Conservation (phyloP, 2,113 vertebrate genomes). For the Zosterops lateralis region DNA sequence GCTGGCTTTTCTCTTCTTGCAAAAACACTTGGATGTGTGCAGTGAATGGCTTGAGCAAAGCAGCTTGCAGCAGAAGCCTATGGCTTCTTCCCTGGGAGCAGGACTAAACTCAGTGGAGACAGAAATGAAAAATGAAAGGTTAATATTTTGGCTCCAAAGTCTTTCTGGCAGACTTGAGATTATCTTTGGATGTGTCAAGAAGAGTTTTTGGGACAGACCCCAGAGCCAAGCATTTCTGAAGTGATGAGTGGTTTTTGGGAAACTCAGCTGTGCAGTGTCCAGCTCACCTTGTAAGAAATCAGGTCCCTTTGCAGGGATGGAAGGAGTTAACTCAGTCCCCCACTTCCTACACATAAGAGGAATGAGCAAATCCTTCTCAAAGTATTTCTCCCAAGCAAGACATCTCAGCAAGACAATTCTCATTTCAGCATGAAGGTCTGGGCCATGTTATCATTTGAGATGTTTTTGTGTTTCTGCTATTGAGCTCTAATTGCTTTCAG, state of each 20-base stretch:
- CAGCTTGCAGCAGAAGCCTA: not conserved
- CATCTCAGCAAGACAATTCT: not conserved
- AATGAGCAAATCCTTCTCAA: not conserved
- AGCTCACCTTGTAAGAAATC: not conserved
- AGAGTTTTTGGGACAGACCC: not conserved
- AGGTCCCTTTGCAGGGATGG: not conserved
- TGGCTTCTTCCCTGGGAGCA: not conserved
- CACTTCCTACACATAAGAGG: not conserved
- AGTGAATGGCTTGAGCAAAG: not conserved
- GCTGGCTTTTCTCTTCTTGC: not conserved
- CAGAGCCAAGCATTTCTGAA: constrained; percentile 2
- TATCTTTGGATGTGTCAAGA: constrained; percentile 5
- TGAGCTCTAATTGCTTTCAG: not conserved
- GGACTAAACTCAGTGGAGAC: not conserved
- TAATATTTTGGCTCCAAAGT: constrained; percentile 1
- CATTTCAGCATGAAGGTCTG: not conserved
- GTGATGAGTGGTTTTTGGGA: not conserved
- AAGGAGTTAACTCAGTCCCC: not conserved
- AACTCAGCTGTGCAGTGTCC: not conserved
- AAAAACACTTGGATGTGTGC: not conserved
- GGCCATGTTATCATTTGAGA: not conserved
- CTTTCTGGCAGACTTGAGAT: constrained; percentile 12
- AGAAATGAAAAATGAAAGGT: constrained; percentile 14
- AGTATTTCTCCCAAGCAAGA: not conserved
- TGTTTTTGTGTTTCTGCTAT: not conserved